Conservation (phyloP, 2,888 invertebrate species). For the Ornithoptera priamus region DNA sequence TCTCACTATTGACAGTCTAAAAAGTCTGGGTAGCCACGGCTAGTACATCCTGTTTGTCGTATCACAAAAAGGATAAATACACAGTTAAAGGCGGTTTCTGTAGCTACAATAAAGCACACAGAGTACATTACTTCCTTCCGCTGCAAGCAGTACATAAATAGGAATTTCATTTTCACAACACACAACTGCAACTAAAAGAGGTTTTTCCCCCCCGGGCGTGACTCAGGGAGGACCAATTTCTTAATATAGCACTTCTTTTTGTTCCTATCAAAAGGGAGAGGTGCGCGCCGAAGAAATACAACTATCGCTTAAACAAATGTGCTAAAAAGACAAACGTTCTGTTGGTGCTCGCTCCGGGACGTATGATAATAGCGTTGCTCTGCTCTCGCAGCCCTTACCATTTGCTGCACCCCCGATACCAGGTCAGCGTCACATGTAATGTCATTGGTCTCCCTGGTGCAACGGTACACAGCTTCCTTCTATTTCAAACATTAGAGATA, state of each 20-base stretch:
- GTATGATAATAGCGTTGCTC: slow-evolving; percentile 73
- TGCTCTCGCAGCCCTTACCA: slow-evolving; percentile 56
- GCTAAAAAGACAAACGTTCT: slow-evolving; percentile 79
- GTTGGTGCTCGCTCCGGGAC: slow-evolving; percentile 66
- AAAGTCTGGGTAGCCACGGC: no score
- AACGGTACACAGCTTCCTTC: not conserved
- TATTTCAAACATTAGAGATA: no score
- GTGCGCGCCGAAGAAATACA: slow-evolving; percentile 69
- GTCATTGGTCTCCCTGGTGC: not conserved
- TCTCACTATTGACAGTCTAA: no score
- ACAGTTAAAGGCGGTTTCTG: no score
- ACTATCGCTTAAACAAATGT: slow-evolving; percentile 75
- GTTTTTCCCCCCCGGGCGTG: slow-evolving; percentile 17
- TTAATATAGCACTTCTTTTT: slow-evolving; percentile 47
- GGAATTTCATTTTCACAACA: slow-evolving; percentile 3
- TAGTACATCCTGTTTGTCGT: no score
- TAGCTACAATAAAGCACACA: not conserved
- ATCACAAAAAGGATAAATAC: no score
- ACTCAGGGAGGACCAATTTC: slow-evolving; percentile 43
- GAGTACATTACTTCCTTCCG: not conserved
- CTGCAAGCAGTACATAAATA: slow-evolving; percentile 14
- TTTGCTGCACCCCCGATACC: slow-evolving; percentile 22
- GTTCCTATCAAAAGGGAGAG: slow-evolving; percentile 54
- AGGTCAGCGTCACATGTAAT: not conserved
- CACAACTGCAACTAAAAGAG: slow-evolving; percentile 12